A percentile compares a stretch with the other conserved stretches of the same genome.
Evolutionary conservation across 1,140 invertebrate species (phyloP).

Genomic region (Liolophura sinensis): DNA sequence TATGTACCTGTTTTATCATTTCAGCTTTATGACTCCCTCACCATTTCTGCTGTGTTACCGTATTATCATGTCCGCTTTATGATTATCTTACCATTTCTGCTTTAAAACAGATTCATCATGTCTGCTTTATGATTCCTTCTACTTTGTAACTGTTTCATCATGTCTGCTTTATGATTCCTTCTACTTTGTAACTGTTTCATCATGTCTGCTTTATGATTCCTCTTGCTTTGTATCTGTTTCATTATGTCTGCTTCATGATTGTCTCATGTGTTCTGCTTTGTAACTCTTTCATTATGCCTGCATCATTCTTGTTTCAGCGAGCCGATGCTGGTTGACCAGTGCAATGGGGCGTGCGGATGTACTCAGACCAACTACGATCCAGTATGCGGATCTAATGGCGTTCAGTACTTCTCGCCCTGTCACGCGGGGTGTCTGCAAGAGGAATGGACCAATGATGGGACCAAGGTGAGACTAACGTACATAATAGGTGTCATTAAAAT

Average conservation of each 20-base stretch:
- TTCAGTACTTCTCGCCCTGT: slow-evolving; percentile 89
- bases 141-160: slow-evolving; percentile 42
- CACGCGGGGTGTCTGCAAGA: slow-evolving; percentile 81
- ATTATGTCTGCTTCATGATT: background rate
- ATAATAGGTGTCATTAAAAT: too few relatives aligned
- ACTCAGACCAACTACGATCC: slow-evolving; percentile 71
- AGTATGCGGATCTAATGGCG: slow-evolving; percentile 68
- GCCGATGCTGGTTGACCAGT: slow-evolving; percentile 70
- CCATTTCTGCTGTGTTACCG: too few relatives aligned
- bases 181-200: background rate
- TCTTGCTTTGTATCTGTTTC: background rate
- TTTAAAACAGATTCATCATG: too few relatives aligned
- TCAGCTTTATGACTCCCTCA: too few relatives aligned
- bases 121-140: background rate
- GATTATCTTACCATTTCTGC: slow-evolving; percentile 42
- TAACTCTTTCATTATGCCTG: background rate
- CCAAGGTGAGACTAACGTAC: too few relatives aligned
- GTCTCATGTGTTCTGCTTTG: background rate
- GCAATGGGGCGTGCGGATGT: slow-evolving; percentile 89
- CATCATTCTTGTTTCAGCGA: background rate
- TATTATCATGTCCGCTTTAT: too few relatives aligned
- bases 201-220: background rate
- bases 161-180: background rate
- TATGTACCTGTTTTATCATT: too few relatives aligned
- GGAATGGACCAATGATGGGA: background rate